phyloP scores from a whole-genome alignment of 2,888 invertebrate species.

The Torymus texanus region DNA sequence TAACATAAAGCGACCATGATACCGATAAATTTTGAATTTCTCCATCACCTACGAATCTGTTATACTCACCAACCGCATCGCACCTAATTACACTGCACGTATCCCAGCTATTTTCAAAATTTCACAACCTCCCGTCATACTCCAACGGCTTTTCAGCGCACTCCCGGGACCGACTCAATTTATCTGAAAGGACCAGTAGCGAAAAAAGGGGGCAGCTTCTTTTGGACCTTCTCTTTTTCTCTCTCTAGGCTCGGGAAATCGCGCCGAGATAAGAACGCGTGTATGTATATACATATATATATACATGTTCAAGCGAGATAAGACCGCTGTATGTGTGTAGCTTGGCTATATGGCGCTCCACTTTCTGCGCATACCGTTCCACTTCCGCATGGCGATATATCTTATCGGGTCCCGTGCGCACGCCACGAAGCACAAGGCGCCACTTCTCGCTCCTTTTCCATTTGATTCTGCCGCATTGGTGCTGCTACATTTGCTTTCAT shows the following conservation, averaged over 20 bases:
- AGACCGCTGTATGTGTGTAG: neutral
- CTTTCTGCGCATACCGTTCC: neutral
- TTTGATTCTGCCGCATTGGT: neutral
- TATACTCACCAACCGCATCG: no score
- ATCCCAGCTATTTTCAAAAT: no score
- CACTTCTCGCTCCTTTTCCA: neutral
- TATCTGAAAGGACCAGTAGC: no score
- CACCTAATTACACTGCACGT: no score
- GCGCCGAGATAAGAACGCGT: slow-evolving; percentile 7
- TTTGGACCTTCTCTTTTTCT: neutral
- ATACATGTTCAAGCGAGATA: neutral
- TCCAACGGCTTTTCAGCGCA: no score
- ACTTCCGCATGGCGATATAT: slow-evolving; percentile 8
- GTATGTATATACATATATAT: neutral
- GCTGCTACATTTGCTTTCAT: neutral
- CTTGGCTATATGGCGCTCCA: neutral
- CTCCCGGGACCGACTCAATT: no score
- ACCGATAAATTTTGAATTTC: no score
- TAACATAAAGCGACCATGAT: no score
- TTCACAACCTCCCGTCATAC: no score
- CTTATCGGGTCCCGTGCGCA: slow-evolving; percentile 2
- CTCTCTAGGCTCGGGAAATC: neutral
- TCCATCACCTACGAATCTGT: no score
- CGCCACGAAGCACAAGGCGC: neutral
- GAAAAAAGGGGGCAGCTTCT: no score